Conservation (phyloP, 2,888 invertebrate species). For the Zhuqinia jingwanae region DNA sequence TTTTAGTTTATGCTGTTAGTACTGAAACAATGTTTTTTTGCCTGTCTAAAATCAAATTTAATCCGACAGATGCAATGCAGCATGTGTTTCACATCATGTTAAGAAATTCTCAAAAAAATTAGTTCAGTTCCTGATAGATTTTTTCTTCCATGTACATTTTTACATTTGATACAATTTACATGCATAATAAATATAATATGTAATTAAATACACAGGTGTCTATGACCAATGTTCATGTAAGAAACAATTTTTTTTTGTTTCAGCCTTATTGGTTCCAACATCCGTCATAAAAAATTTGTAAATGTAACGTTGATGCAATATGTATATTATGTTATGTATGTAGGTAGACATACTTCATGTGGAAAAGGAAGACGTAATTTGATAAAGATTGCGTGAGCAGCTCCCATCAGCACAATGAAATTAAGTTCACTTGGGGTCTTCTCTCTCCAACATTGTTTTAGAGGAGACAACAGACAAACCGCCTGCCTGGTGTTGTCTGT, state of each 20-base stretch:
- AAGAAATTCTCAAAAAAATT: too few relatives aligned
- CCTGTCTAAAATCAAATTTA: conserved; percentile 57
- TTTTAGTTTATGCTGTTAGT: not conserved
- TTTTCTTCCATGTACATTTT: too few relatives aligned
- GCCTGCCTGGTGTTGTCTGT: conserved; percentile 54
- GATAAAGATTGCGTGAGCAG: conserved; percentile 78
- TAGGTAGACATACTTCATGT: not conserved
- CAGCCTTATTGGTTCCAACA: not conserved
- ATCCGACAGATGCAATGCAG: conserved; percentile 67
- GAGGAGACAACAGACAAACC: conserved; percentile 39
- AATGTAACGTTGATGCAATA: conserved; percentile 11
- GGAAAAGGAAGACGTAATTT: conserved; percentile 75
- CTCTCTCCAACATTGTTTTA: not conserved
- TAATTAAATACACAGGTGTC: conserved; percentile 21
- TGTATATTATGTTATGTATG: not conserved
- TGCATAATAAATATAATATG: too few relatives aligned
- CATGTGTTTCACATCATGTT: too few relatives aligned
- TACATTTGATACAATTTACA: too few relatives aligned
- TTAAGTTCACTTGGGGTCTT: conserved; percentile 15
- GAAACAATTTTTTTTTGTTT: conserved; percentile 43
- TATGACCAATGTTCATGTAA: conserved; percentile 2
- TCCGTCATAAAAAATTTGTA: conserved; percentile 9
- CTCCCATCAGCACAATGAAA: conserved; percentile 69
- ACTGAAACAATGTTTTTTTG: conserved; percentile 40
- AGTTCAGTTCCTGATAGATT: too few relatives aligned